Percentiles rank a stretch among this genome's conserved stretches.
Conservation (phyloP, 2,888 invertebrate genomes). For the Cryptus armator region DNA sequence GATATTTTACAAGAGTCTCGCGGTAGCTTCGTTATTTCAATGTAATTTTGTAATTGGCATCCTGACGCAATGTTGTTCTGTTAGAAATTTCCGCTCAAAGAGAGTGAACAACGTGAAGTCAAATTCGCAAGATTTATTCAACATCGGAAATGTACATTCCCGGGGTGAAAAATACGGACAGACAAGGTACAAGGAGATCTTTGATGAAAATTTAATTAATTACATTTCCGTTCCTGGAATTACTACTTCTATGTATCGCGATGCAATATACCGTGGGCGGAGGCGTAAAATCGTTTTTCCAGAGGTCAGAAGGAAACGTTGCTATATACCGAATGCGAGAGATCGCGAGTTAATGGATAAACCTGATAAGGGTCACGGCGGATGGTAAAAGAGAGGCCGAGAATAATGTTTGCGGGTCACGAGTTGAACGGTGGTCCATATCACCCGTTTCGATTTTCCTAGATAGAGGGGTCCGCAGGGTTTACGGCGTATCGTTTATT, state of each 20-base stretch:
- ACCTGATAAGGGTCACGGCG: conserved; percentile 10
- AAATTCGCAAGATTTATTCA: not conserved
- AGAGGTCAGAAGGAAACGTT: not conserved
- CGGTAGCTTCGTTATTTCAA: conserved; percentile 50
- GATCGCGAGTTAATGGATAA: conserved; percentile 19
- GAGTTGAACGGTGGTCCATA: conserved; percentile 1
- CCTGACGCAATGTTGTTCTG: conserved; percentile 11
- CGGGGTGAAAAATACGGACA: not conserved
- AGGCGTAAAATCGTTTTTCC: conserved; percentile 19
- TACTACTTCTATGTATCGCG: too few relatives aligned
- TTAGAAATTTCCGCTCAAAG: not conserved
- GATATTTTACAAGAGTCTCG: not conserved
- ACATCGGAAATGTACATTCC: conserved; percentile 13
- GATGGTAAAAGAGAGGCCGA: conserved; percentile 2
- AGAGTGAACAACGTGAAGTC: not conserved
- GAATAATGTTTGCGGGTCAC: conserved; percentile 48
- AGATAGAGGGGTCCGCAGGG: conserved; percentile 14
- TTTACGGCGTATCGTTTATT: conserved; percentile 36
- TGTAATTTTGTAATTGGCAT: conserved; percentile 56
- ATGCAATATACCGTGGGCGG: not conserved
- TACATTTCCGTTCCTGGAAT: conserved; percentile 2
- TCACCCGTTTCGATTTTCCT: conserved; percentile 22
- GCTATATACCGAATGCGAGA: not conserved
- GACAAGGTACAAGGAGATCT: not conserved
- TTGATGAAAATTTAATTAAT: conserved; percentile 28